phyloP scores from a whole-genome alignment of 1,140 invertebrate species.

The Branchinecta lindahli region DNA sequence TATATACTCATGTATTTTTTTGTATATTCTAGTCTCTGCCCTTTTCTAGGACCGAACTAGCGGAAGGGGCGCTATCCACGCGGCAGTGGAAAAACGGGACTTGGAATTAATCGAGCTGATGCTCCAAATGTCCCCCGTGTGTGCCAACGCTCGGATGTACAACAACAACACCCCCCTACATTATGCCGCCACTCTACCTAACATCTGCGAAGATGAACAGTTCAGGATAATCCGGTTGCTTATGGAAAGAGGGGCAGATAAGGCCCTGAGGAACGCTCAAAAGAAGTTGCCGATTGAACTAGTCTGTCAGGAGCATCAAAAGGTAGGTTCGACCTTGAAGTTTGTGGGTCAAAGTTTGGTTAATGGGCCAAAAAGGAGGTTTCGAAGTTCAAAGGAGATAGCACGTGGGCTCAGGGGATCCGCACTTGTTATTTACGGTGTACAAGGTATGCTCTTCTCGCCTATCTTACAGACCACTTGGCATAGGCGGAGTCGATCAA shows the following conservation, averaged over 20 bases:
- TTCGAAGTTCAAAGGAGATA: too few species aligned
- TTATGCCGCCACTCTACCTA: constrained; percentile 16
- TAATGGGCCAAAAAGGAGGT: too few species aligned
- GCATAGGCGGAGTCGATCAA: too few species aligned
- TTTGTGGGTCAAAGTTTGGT: too few species aligned
- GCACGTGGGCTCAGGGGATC: too few species aligned
- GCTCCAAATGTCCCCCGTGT: constrained; percentile 11
- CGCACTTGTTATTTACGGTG: too few species aligned
- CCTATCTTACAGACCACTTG: too few species aligned
- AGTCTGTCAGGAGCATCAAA: constrained; percentile 15
- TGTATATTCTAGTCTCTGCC: too few species aligned
- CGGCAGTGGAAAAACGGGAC: constrained; percentile 19
- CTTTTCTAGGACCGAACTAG: constrained; percentile 17
- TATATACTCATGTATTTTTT: too few species aligned
- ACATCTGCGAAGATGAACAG: constrained; percentile 18
- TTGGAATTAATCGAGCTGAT: constrained; percentile 15
- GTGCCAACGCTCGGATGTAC: constrained; percentile 19
- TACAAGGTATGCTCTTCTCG: too few species aligned
- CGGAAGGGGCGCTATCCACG: constrained; percentile 18
- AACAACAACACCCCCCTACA: constrained; percentile 20
- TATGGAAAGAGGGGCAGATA: constrained; percentile 18
- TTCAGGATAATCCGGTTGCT: constrained; percentile 15
- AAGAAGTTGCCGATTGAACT: constrained; percentile 21
- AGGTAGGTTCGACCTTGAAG: constrained; percentile 10
- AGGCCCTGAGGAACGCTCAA: constrained; percentile 17